Percentiles rank a stretch among this genome's conserved stretches.
These are phyloP conservation scores for Actenoides hombroni DNA, from an alignment of 2,113 vertebrate species.

Conservation along the genomic window DNA sequence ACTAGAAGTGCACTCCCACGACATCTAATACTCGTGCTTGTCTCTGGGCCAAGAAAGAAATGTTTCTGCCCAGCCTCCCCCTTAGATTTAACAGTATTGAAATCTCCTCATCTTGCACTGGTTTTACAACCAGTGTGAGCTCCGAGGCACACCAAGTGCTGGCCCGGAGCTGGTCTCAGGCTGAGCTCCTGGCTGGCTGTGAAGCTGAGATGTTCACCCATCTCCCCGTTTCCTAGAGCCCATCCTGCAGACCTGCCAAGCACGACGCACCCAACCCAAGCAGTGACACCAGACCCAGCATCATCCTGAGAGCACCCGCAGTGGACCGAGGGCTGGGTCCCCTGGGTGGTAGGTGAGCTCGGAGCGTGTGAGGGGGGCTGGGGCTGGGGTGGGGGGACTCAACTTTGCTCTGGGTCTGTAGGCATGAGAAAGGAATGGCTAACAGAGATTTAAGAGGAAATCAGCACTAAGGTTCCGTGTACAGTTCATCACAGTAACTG, in stretches of 20 bases:
- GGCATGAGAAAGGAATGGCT: background rate
- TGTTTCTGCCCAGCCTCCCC: constrained; percentile 2
- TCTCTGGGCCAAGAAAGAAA: constrained; percentile 22
- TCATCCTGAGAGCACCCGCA: background rate
- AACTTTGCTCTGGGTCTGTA: background rate
- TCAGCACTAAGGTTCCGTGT: background rate
- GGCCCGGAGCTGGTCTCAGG: background rate
- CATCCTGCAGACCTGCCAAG: background rate
- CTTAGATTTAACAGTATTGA: background rate
- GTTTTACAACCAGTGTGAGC: background rate
- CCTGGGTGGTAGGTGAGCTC: background rate
- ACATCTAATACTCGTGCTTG: constrained; percentile 36
- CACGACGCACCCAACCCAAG: background rate
- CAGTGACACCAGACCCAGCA: background rate
- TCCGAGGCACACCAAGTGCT: fast-evolving
- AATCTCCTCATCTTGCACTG: background rate
- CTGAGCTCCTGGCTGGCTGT: background rate
- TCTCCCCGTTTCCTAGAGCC: background rate
- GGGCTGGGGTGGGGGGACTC: background rate
- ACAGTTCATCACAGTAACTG: fast-evolving
- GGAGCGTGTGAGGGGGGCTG: background rate
- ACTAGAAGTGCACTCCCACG: background rate
- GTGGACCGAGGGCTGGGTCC: background rate
- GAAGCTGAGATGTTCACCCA: background rate
- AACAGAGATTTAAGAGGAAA: background rate